Percentiles rank a stretch among this genome's conserved stretches.
Conservation (phyloP, 2,113 vertebrate species). For the Periophthalmus modestus region DNA sequence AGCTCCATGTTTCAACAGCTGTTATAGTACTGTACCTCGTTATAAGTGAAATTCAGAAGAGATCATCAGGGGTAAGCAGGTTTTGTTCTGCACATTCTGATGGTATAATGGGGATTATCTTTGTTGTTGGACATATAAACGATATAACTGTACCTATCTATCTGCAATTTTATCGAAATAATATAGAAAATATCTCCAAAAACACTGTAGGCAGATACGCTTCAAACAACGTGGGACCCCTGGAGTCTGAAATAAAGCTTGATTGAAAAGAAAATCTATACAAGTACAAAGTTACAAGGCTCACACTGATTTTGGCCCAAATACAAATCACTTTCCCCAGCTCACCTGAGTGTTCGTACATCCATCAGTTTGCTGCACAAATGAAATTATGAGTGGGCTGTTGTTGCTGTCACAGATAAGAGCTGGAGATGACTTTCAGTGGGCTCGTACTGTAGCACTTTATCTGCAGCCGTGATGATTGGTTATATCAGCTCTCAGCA, state of each 20-base stretch:
- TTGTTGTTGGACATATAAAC: too few species aligned
- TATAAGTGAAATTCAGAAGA: too few species aligned
- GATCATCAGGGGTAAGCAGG: too few species aligned
- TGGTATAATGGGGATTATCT: too few species aligned
- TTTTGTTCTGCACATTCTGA: too few species aligned
- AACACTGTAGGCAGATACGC: too few species aligned
- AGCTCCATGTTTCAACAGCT: too few species aligned
- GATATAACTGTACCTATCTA: background rate
- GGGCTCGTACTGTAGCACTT: constrained; percentile 34
- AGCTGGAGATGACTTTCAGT: constrained; percentile 42
- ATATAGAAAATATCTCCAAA: too few species aligned
- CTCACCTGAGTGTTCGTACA: constrained; percentile 31
- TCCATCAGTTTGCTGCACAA: constrained; percentile 22
- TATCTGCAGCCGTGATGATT: constrained; percentile 29
- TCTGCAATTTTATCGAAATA: background rate
- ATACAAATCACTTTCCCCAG: constrained; percentile 27
- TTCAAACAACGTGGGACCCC: too few species aligned
- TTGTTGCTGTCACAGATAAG: constrained; percentile 48
- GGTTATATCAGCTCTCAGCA: constrained; percentile 43
- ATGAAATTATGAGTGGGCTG: constrained; percentile 23
- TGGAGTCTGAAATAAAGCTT: too few species aligned
- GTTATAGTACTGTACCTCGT: too few species aligned
- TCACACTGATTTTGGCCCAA: constrained; percentile 5
- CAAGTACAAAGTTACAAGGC: constrained; percentile 28
- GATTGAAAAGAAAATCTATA: background rate